phyloP scores from a whole-genome alignment of 2,113 vertebrate genomes.

The Salvelinus namaycush region DNA sequence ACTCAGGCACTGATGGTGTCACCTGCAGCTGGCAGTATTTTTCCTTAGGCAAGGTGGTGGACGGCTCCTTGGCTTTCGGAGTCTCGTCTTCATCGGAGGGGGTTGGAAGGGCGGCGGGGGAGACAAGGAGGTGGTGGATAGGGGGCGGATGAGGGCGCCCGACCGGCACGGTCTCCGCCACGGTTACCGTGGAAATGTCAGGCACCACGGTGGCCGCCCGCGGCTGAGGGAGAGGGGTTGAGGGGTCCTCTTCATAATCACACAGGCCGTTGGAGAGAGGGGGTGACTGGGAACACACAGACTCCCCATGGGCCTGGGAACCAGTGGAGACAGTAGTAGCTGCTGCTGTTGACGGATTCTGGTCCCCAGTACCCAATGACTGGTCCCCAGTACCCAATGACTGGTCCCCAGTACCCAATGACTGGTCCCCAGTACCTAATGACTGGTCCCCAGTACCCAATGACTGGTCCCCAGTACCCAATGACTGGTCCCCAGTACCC shows the following conservation, averaged over 20 bases:
- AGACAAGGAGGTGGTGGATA: slow-evolving; percentile 38
- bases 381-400: background rate
- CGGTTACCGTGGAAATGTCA: slow-evolving; percentile 35
- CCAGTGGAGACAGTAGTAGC: background rate
- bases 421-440: background rate
- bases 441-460: background rate
- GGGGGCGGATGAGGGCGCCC: slow-evolving; percentile 55
- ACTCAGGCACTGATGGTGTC: slow-evolving; percentile 34
- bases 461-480: background rate
- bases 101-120: slow-evolving; percentile 37
- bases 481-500: background rate
- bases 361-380: background rate
- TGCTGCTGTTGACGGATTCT: background rate
- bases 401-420: background rate
- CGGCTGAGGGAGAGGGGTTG: slow-evolving; percentile 52
- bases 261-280: slow-evolving; percentile 57
- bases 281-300: slow-evolving; percentile 26
- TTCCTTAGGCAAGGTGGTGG: slow-evolving; percentile 35
- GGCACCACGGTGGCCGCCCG: slow-evolving; percentile 61
- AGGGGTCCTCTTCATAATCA: slow-evolving; percentile 46
- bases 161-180: slow-evolving; percentile 51
- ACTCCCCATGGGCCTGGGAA: slow-evolving; percentile 20
- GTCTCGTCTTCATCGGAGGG: slow-evolving; percentile 14
- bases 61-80: slow-evolving; percentile 26
- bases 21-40: slow-evolving; percentile 28